Evolutionary conservation across 2,797 vertebrate species (phyloP).

Genomic region (Cyprinella venusta): DNA sequence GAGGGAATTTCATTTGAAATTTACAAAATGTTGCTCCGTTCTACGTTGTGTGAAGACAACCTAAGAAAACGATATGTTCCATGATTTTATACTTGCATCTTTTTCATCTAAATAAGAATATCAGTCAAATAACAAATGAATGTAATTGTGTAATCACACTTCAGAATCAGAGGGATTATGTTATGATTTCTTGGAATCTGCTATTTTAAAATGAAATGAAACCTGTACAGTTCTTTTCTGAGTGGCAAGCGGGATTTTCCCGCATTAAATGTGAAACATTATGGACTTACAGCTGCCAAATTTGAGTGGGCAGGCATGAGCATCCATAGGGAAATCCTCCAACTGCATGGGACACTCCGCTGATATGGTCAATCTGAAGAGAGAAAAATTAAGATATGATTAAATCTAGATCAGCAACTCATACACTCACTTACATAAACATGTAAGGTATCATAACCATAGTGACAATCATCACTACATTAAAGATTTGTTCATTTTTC

Average conservation of each 20-base stretch:
- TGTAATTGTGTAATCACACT: not conserved
- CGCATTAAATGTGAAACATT: constrained; percentile 25
- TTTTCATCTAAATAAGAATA: not conserved
- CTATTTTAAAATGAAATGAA: not conserved
- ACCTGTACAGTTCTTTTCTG: not conserved
- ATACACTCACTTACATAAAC: not conserved
- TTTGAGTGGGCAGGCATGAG: constrained; percentile 96
- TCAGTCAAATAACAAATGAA: not conserved
- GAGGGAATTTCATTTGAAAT: constrained; percentile 27
- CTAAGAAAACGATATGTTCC: not conserved
- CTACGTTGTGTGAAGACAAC: not conserved
- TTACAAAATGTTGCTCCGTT: constrained; percentile 33
- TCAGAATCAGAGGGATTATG: not conserved
- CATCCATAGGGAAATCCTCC: constrained; percentile 98
- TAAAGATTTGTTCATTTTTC: not conserved
- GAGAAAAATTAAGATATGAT: constrained; percentile 33
- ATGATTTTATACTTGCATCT: not conserved
- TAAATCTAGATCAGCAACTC: not conserved
- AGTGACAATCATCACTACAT: not conserved
- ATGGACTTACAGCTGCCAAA: constrained; percentile 97
- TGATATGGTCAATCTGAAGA: constrained; percentile 91
- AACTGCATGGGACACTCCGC: constrained; percentile 99
- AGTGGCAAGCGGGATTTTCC: not conserved
- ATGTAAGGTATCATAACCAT: not conserved
- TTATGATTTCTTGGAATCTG: not conserved